Percentiles rank a stretch among this genome's conserved stretches.
phyloP scores from a whole-genome alignment of 2,113 vertebrate species.

The Dasypus novemcinctus region DNA sequence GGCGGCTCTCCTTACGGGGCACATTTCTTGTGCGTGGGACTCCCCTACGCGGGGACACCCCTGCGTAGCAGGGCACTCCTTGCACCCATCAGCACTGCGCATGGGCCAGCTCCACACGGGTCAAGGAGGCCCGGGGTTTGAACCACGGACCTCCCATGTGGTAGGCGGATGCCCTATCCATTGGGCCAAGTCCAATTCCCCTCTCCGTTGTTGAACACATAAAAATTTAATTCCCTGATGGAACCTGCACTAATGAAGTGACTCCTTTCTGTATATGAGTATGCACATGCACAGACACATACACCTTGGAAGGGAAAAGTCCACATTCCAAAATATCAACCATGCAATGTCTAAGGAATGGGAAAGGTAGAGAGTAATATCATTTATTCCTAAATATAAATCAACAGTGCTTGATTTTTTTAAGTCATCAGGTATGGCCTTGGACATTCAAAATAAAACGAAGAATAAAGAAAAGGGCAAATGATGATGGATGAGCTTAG shows the following conservation, averaged over 20 bases:
- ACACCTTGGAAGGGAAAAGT: not conserved
- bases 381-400: not conserved
- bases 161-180: too few species aligned
- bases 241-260: not conserved
- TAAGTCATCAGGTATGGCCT: not conserved
- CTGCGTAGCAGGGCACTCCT: too few species aligned
- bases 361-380: not conserved
- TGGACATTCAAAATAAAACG: not conserved
- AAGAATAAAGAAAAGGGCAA: not conserved
- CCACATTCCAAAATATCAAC: not conserved
- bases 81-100: too few species aligned
- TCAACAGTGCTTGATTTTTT: not conserved
- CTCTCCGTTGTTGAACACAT: not conserved
- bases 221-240: not conserved
- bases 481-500: not conserved
- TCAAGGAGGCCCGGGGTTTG: too few species aligned
- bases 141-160: too few species aligned
- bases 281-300: too few species aligned
- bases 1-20: too few species aligned
- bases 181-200: too few species aligned
- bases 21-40: too few species aligned
- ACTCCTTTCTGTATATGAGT: not conserved
- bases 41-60: too few species aligned
- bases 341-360: not conserved
- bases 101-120: too few species aligned